Evolutionary conservation across 2,113 vertebrate genomes (phyloP), one percentile per base, ranked within the genome.

Genomic region (Lathamus discolor): DNA sequence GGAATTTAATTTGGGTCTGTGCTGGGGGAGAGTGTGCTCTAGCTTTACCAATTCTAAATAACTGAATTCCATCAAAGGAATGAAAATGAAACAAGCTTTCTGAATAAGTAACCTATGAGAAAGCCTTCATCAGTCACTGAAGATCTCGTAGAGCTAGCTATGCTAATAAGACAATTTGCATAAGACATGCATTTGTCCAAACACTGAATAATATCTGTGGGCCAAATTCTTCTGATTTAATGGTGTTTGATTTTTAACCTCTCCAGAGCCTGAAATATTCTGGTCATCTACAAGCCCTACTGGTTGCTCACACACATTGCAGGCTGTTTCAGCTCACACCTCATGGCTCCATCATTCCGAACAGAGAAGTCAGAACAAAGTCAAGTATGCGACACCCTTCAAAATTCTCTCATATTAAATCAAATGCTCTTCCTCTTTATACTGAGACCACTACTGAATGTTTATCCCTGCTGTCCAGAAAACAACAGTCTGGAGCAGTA

Each of bases 401-500:
- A 93, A 46, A 76, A 78, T 72, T 74, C 28, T 81, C 25, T 74
- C 31, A 2, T 68, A 64, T 68, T 90, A 83, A 88, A 67, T 33
- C n/a, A 94, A 90, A 88, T 63, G 27, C 27, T 86, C 52, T 77
- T 74, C 35, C 19, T 77, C 51, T 69, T 75, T 81, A 33, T 81
- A 43, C 83, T 31, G 48, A 72, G 33, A 51, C 43, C 68, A n/a
- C 63, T 93, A 13, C 22, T 86, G 68, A 89, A 87, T 64, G 57
- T 80, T 90, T 33, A 61, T 82, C 63, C 85, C 57, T 66, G n/a
- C 62, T 88, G 74, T 54, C 46, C 87, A 74, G 22, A 49, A 83
- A 95, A 79, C 39, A 88, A 59, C 79, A 94, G 83, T 81, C 62
- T 91, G 59, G 20, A 67, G 33, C 80, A 93, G 69, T 55, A 86